Percentiles rank a stretch among this genome's conserved stretches.
These are phyloP conservation scores for Lipotes vexillifer DNA, from an alignment of 2,113 vertebrate species.

Conservation along the genomic window DNA sequence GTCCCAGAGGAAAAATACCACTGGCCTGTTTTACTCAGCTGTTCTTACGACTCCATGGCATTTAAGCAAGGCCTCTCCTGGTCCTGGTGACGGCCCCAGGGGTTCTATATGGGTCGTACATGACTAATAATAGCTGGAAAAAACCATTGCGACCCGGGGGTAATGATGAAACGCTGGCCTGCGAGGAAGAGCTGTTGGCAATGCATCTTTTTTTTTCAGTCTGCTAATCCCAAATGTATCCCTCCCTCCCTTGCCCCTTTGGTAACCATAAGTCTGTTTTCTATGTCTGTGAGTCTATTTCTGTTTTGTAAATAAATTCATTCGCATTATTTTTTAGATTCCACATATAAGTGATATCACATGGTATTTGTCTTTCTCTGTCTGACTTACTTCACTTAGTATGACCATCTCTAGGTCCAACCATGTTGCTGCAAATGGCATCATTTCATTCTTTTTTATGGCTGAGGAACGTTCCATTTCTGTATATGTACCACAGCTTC, in stretches of 20 bases:
- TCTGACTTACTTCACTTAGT: neutral
- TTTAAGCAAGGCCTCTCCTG: no score
- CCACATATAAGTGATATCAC: accelerated
- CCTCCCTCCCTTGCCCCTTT: neutral
- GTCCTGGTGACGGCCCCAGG: neutral
- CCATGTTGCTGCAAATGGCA: neutral
- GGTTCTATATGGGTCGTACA: neutral
- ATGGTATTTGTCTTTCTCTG: neutral
- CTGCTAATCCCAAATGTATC: neutral
- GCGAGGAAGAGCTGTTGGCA: accelerated
- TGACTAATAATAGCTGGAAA: neutral
- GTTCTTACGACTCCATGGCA: accelerated
- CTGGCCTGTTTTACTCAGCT: neutral
- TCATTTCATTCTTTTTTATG: neutral
- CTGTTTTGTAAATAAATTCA: neutral
- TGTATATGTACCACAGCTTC: accelerated
- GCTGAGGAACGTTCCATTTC: neutral
- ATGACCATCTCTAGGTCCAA: neutral
- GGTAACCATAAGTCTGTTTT: no score
- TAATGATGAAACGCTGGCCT: no score
- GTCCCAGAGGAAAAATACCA: neutral
- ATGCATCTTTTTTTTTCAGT: neutral
- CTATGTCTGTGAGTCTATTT: neutral
- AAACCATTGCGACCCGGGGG: neutral
- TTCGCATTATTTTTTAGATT: accelerated